These are phyloP conservation scores for Oreochromis aureus DNA, from an alignment of 2,113 vertebrate species.

Conservation along the genomic window DNA sequence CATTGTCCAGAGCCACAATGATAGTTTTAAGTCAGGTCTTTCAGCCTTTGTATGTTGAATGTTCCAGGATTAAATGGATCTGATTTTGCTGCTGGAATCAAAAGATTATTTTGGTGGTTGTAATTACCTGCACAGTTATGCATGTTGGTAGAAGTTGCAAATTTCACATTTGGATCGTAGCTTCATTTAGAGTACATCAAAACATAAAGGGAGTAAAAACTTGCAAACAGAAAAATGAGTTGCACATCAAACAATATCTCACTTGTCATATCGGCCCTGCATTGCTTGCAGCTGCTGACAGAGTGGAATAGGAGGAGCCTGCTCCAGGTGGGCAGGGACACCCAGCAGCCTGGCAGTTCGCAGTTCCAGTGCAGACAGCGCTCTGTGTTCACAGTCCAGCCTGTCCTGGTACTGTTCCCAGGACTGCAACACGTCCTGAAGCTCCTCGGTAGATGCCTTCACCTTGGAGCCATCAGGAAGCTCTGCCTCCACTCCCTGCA, in stretches of 20 bases:
- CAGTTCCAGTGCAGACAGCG: conserved; percentile 78
- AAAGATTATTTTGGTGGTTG: neutral
- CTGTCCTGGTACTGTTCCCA: conserved; percentile 76
- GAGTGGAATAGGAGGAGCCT: conserved; percentile 56
- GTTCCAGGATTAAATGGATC: neutral
- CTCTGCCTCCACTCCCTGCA: conserved; percentile 84
- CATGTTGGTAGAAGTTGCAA: neutral
- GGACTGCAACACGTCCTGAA: conserved; percentile 73
- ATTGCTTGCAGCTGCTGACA: conserved; percentile 78
- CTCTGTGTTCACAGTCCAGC: conserved; percentile 78
- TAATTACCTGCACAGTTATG: neutral
- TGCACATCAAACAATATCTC: conserved; percentile 11
- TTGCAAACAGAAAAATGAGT: neutral
- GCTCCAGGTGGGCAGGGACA: conserved; percentile 55
- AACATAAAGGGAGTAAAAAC: neutral
- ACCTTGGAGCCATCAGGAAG: conserved; percentile 69
- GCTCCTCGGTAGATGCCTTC: conserved; percentile 69
- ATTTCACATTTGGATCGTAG: neutral
- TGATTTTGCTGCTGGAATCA: neutral
- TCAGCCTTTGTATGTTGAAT: neutral
- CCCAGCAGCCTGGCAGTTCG: conserved; percentile 71
- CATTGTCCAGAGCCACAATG: neutral
- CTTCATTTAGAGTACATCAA: neutral
- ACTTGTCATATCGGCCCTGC: conserved; percentile 80
- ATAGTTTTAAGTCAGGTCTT: neutral